phyloP scores from a whole-genome alignment of 2,113 vertebrate genomes.

The Zosterops lateralis region DNA sequence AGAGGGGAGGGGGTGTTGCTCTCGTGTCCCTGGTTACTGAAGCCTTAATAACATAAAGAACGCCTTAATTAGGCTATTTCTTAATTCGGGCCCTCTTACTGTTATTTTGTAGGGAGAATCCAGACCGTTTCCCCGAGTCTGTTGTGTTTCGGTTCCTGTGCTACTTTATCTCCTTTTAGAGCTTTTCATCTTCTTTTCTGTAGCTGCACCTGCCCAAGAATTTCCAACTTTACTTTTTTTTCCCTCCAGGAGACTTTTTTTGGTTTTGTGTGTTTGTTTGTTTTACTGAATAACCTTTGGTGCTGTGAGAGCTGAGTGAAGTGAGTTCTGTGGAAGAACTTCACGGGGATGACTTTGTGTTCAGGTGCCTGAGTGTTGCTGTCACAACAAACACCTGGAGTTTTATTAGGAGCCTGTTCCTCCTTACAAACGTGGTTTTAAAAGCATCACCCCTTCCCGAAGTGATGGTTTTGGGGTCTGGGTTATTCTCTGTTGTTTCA shows the following conservation, averaged over 20 bases:
- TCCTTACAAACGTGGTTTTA: not conserved
- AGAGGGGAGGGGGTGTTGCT: not conserved
- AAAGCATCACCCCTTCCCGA: too few relatives aligned
- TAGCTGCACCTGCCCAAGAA: not conserved
- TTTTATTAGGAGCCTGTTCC: not conserved
- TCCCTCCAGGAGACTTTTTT: too few relatives aligned
- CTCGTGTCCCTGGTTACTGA: rapidly evolving
- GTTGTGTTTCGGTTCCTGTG: rapidly evolving
- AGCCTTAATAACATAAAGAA: not conserved
- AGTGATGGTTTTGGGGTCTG: not conserved
- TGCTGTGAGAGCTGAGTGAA: not conserved
- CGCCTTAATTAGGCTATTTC: not conserved
- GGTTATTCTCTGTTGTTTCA: not conserved
- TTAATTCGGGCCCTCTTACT: not conserved
- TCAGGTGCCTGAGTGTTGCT: rapidly evolving
- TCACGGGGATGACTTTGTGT: too few relatives aligned
- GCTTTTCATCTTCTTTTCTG: not conserved
- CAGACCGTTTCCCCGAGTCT: rapidly evolving
- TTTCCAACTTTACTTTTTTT: not conserved
- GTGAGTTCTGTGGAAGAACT: not conserved
- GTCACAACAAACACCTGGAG: not conserved
- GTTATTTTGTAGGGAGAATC: too few relatives aligned
- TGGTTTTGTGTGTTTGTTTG: too few relatives aligned
- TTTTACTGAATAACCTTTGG: not conserved
- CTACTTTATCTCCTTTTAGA: not conserved